These are phyloP conservation scores for Conops quadrifasciatus DNA, from an alignment of 2,888 invertebrate species.

Conservation along the genomic window DNA sequence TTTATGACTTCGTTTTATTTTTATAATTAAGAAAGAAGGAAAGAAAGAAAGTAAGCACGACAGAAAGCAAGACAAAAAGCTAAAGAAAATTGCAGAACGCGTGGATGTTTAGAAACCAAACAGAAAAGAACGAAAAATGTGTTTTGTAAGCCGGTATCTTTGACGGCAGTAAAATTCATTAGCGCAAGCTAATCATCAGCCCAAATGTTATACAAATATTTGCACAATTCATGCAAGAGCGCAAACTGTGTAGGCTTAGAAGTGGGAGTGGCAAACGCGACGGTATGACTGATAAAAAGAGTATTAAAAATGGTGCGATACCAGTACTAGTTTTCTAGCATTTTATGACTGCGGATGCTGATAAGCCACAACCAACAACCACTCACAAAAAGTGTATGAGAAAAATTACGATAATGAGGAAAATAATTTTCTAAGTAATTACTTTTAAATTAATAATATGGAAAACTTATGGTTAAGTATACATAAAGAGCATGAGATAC, in stretches of 20 bases:
- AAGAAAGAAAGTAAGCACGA: not conserved
- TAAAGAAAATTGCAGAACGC: not conserved
- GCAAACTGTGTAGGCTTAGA: not conserved
- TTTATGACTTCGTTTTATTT: conserved; percentile 15
- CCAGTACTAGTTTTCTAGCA: too few species aligned
- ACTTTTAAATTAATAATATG: too few species aligned
- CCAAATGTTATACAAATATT: not conserved
- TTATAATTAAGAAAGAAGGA: not conserved
- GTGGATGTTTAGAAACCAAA: not conserved
- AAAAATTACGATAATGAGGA: not conserved
- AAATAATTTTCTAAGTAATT: too few species aligned
- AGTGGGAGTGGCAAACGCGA: conserved; percentile 1
- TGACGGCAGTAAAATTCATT: not conserved
- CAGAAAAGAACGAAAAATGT: not conserved
- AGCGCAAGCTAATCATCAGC: not conserved
- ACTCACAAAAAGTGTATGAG: not conserved
- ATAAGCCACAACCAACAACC: not conserved
- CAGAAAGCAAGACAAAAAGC: not conserved
- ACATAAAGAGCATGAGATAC: too few species aligned
- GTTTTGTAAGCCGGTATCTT: not conserved
- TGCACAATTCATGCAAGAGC: not conserved
- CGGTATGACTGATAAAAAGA: not conserved
- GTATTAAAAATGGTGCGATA: too few species aligned
- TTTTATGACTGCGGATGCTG: too few species aligned
- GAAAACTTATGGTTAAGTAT: too few species aligned